Evolutionary conservation across 2,797 vertebrate genomes (phyloP).

Genomic region (Danionella dracula): DNA sequence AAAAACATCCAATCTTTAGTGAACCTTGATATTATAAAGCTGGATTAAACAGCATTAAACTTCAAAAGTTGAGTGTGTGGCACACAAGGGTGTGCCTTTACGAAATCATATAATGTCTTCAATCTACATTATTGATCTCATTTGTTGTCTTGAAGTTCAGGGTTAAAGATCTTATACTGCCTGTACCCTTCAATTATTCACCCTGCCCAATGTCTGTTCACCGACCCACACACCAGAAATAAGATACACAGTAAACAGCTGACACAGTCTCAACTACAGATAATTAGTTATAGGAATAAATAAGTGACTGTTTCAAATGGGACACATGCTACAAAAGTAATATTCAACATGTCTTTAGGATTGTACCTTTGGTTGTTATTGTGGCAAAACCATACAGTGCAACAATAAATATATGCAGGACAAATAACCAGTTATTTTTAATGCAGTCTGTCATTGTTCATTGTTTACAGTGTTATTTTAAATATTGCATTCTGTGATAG

Average conservation of each 20-base stretch:
- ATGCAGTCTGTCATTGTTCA: too few relatives aligned
- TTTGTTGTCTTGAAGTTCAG: conserved; percentile 66
- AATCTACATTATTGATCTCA: conserved; percentile 69
- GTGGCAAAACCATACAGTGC: too few relatives aligned
- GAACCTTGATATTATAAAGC: neutral
- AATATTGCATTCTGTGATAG: too few relatives aligned
- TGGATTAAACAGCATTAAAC: too few relatives aligned
- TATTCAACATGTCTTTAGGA: too few relatives aligned
- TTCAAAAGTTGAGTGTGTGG: too few relatives aligned
- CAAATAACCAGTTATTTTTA: too few relatives aligned
- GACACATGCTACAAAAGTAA: neutral
- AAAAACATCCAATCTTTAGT: neutral
- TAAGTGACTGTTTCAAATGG: neutral
- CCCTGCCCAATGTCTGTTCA: conserved; percentile 46
- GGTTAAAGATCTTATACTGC: conserved; percentile 67
- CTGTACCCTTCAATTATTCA: conserved; percentile 67
- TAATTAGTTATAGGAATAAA: neutral
- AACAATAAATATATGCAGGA: too few relatives aligned
- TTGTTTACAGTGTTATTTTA: too few relatives aligned
- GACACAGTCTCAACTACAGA: neutral
- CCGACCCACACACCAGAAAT: conserved; percentile 19
- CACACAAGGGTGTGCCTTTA: conserved; percentile 46
- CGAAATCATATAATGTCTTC: conserved; percentile 57
- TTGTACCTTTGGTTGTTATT: too few relatives aligned
- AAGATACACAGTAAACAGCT: neutral